Evolutionary conservation across 1,140 invertebrate genomes (phyloP).

Genomic region (Lanistes nyassanus): DNA sequence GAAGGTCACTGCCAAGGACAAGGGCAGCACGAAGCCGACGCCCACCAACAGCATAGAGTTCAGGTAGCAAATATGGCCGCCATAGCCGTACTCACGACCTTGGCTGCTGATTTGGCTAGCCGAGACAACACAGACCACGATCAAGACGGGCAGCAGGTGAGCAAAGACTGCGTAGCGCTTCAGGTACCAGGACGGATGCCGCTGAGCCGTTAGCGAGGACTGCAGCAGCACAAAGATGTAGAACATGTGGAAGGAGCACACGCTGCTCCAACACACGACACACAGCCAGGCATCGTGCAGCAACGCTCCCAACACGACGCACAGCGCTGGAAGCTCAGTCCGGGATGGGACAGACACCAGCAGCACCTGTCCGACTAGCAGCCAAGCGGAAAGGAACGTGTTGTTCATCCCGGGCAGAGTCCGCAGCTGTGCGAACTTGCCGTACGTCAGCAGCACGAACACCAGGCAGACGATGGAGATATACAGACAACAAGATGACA

Average conservation of each 20-base stretch:
- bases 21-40: conserved; percentile 42
- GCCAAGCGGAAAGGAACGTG: conserved; percentile 40
- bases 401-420: conserved; percentile 49
- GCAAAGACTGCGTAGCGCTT: conserved; percentile 31
- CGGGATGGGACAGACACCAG: conserved; percentile 5
- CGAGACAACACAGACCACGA: conserved; percentile 32
- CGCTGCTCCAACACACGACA: conserved; percentile 94
- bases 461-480: conserved; percentile 44
- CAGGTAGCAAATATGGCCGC: conserved; percentile 40
- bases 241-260: conserved; percentile 77
- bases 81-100: conserved; percentile 37
- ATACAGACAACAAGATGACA: conserved; percentile 25
- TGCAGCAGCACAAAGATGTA: conserved; percentile 69
- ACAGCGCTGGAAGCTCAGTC: conserved; percentile 40
- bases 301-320: conserved; percentile 73
- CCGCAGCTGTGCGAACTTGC: conserved; percentile 37
- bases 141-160: conserved; percentile 19
- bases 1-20: conserved; percentile 31
- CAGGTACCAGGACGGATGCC: conserved; percentile 30
- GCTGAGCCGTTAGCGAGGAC: neutral
- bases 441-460: conserved; percentile 44
- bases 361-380: conserved; percentile 41
- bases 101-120: conserved; percentile 4
- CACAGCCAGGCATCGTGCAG: conserved; percentile 93
- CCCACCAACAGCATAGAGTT: conserved; percentile 30